Percentiles rank a stretch among this genome's conserved stretches.
These are phyloP conservation scores for Epistrophe grossulariae DNA, from an alignment of 2,888 invertebrate species.

Conservation along the genomic window DNA sequence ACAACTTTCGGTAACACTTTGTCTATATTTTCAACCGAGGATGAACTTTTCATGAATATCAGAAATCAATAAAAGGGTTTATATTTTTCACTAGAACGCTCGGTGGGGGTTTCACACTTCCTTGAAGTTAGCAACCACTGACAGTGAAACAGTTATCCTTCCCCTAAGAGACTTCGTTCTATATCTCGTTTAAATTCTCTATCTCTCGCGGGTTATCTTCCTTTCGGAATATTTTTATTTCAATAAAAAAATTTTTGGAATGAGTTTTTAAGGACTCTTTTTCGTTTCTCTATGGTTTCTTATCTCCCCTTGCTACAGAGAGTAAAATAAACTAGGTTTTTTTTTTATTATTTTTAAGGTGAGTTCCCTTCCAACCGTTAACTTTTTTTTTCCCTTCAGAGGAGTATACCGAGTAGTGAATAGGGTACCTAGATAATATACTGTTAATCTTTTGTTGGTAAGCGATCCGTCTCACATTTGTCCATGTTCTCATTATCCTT, in stretches of 20 bases:
- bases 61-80: no score
- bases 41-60: no score
- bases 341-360: not conserved
- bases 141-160: no score
- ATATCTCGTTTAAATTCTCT: no score
- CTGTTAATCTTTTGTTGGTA: conserved; percentile 64
- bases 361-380: not conserved
- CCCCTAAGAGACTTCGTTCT: no score
- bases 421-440: not conserved
- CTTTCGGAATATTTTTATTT: not conserved
- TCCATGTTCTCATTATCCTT: conserved; percentile 53
- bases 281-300: not conserved
- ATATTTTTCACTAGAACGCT: no score
- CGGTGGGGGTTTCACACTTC: no score
- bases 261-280: not conserved
- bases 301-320: not conserved
- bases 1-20: no score
- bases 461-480: conserved; percentile 64
- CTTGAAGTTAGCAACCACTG: no score
- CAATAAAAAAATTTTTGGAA: not conserved
- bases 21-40: no score
- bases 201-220: no score
- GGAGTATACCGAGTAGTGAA: no score
- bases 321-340: not conserved
- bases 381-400: not conserved